These are phyloP conservation scores for Zalophus californianus DNA, from an alignment of 2,797 vertebrate genomes.

Conservation along the genomic window DNA sequence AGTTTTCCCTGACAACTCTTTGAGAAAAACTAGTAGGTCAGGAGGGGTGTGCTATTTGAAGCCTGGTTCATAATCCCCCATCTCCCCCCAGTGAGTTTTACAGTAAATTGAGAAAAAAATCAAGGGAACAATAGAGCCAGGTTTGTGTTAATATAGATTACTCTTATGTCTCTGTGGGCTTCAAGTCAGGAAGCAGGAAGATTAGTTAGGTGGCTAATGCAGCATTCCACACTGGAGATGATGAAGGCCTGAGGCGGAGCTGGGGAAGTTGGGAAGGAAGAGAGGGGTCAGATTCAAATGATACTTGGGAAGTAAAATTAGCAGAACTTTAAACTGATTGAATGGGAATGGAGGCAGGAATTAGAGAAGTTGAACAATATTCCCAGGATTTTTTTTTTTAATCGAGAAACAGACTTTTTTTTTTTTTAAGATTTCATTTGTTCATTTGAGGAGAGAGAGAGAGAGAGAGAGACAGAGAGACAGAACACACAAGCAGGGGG, in stretches of 20 bases:
- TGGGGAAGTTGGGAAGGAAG: neutral
- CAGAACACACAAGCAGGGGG: neutral
- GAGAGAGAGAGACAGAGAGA: neutral
- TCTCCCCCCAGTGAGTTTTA: neutral
- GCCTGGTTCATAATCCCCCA: neutral
- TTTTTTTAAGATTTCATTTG: neutral
- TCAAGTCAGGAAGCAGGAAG: neutral
- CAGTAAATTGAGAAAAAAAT: neutral
- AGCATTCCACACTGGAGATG: neutral
- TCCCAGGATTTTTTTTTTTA: neutral
- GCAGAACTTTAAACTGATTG: neutral
- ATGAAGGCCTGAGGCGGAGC: neutral
- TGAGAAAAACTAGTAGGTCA: neutral
- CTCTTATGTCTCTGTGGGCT: neutral
- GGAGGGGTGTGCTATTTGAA: neutral
- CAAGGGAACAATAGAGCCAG: neutral
- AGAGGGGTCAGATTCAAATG: neutral
- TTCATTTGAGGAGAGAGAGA: neutral
- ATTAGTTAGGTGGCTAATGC: neutral
- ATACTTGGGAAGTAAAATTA: neutral
- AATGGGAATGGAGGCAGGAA: neutral
- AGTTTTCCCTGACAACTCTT: neutral
- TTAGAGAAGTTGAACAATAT: neutral
- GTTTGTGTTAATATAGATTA: neutral
- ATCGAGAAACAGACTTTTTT: too few relatives aligned